phyloP scores from a whole-genome alignment of 2,113 vertebrate genomes.

The Aptenodytes forsteri region DNA sequence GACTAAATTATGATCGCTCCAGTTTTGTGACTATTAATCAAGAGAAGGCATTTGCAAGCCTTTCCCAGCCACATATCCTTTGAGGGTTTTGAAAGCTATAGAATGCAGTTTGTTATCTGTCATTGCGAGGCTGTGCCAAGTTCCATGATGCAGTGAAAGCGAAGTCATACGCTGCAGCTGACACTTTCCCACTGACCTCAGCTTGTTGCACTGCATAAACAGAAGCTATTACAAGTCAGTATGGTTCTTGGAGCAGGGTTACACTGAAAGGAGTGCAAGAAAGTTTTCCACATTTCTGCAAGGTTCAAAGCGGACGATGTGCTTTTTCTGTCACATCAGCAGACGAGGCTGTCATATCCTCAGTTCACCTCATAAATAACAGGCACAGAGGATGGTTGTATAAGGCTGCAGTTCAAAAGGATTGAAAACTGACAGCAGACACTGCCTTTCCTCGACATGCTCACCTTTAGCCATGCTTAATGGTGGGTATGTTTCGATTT shows the following conservation, averaged over 20 bases:
- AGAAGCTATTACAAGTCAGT: conserved; percentile 38
- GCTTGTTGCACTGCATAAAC: conserved; percentile 27
- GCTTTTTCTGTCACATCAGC: conserved; percentile 3
- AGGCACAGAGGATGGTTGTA: not conserved
- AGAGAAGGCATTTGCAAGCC: conserved; percentile 32
- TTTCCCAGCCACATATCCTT: conserved; percentile 37
- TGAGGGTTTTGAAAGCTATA: conserved; percentile 42
- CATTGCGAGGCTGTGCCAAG: not conserved
- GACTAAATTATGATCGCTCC: conserved; percentile 44
- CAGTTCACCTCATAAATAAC: conserved; percentile 42
- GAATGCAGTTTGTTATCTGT: conserved; percentile 40
- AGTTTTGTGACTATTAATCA: conserved; percentile 35
- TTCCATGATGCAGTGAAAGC: conserved; percentile 54
- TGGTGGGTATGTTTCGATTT: not conserved
- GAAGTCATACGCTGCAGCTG: conserved; percentile 9
- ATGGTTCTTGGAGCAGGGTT: not conserved
- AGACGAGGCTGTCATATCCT: not conserved
- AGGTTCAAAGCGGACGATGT: not conserved
- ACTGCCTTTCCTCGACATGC: not conserved
- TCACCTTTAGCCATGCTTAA: not conserved
- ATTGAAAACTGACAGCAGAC: not conserved
- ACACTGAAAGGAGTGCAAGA: not conserved
- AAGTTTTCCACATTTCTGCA: not conserved
- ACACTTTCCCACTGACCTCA: conserved; percentile 47
- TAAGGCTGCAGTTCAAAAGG: conserved; percentile 2